These are phyloP conservation scores for Gracilinanus agilis DNA, from an alignment of 2,113 vertebrate genomes.

Conservation along the genomic window DNA sequence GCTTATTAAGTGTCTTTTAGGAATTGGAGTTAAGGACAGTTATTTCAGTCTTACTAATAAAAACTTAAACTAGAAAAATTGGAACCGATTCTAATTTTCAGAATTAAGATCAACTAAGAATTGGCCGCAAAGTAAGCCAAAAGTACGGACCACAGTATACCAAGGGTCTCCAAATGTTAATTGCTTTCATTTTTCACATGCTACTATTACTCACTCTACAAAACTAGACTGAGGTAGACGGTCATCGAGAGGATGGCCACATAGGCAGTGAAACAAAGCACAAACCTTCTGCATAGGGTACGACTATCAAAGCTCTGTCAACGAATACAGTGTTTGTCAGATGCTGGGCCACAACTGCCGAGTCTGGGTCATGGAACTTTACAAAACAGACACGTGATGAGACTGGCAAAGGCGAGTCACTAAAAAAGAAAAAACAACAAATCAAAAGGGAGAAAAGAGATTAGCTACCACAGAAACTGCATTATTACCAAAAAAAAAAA, in stretches of 20 bases:
- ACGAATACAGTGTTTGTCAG: slow-evolving; percentile 99
- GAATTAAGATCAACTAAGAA: slow-evolving; percentile 18
- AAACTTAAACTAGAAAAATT: slow-evolving; percentile 55
- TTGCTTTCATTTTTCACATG: slow-evolving; percentile 62
- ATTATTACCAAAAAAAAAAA: slow-evolving; percentile 6
- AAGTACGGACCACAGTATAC: slow-evolving; percentile 85
- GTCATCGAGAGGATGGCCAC: slow-evolving; percentile 78
- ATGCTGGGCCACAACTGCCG: slow-evolving; percentile 98
- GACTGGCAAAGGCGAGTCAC: slow-evolving; percentile 99
- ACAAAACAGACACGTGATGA: slow-evolving; percentile 99
- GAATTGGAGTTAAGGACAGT: slow-evolving; percentile 39
- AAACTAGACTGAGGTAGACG: slow-evolving; percentile 78
- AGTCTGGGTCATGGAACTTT: slow-evolving; percentile 99
- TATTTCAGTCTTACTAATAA: slow-evolving; percentile 59
- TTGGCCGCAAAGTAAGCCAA: slow-evolving; percentile 3
- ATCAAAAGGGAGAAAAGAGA: slow-evolving; percentile 18
- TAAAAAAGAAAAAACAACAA: slow-evolving; percentile 87
- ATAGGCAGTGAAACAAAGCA: slow-evolving; percentile 86
- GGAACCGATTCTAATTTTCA: slow-evolving; percentile 54
- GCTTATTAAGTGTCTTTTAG: slow-evolving; percentile 20
- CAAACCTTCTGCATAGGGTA: slow-evolving; percentile 99
- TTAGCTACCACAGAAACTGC: slow-evolving; percentile 3
- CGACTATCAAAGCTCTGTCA: slow-evolving; percentile 99
- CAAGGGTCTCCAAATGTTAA: slow-evolving; percentile 86
- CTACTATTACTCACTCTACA: slow-evolving; percentile 69